Conservation (phyloP, 2,113 vertebrate species). For the Oenanthe oenanthe region DNA sequence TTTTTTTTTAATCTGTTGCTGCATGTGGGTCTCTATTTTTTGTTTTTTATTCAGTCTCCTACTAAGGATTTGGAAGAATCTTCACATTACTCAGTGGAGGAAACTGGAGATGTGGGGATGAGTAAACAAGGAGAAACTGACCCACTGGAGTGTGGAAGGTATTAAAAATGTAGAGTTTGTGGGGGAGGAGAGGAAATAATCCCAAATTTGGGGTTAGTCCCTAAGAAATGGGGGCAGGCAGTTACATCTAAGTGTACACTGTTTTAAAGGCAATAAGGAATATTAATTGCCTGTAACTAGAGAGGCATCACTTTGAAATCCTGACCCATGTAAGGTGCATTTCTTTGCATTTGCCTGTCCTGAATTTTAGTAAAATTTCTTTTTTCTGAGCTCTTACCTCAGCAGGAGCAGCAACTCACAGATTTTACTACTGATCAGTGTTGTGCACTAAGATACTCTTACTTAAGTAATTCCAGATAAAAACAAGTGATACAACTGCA, state of each 20-base stretch:
- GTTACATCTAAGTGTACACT: not conserved
- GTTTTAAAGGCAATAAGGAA: not conserved
- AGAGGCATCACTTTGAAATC: not conserved
- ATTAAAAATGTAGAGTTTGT: not conserved
- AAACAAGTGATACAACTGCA: not conserved
- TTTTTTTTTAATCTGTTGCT: not conserved
- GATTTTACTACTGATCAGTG: not conserved
- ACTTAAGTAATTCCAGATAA: not conserved
- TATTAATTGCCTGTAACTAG: not conserved
- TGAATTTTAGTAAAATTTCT: not conserved
- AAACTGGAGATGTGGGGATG: constrained; percentile 4
- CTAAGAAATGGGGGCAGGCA: not conserved
- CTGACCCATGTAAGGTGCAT: not conserved
- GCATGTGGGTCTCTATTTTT: rapidly evolving
- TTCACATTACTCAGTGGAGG: not conserved
- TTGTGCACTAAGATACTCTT: not conserved
- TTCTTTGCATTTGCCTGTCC: not conserved
- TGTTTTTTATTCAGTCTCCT: constrained; percentile 43
- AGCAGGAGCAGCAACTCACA: not conserved
- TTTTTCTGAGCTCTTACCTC: not conserved
- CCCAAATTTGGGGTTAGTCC: not conserved
- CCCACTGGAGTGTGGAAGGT: not conserved
- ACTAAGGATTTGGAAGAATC: constrained; percentile 47
- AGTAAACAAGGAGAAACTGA: constrained; percentile 28
- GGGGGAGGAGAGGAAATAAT: not conserved